Evolutionary conservation across 2,888 invertebrate species (phyloP).

Genomic region (Lasioglossum zephyrum): DNA sequence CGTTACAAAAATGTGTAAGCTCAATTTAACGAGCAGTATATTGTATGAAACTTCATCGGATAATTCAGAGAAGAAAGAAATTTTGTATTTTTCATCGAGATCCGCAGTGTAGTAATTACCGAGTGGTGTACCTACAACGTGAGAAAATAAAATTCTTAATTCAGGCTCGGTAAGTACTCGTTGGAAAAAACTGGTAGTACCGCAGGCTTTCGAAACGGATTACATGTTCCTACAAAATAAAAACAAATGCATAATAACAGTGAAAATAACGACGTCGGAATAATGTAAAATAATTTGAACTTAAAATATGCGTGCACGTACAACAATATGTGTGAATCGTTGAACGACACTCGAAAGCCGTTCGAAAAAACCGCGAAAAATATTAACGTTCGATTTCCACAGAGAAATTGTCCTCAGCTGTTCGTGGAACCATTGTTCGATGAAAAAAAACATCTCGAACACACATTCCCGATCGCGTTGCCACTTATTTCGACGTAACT

Average conservation of each 20-base stretch:
- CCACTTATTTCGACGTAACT: not conserved
- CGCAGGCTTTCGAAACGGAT: not conserved
- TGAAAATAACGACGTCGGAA: not conserved
- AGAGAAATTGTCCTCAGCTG: not conserved
- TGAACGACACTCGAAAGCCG: not conserved
- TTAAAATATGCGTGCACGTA: not conserved
- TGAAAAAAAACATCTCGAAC: not conserved
- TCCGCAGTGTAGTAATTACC: not conserved
- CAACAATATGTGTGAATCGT: not conserved
- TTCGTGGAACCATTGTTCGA: not conserved
- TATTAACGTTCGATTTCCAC: conserved; percentile 5
- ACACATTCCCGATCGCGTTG: not conserved
- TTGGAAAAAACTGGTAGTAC: not conserved
- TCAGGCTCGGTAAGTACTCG: not conserved
- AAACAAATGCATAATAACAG: not conserved
- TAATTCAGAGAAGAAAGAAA: too few relatives aligned
- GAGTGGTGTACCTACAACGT: not conserved
- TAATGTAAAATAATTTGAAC: not conserved
- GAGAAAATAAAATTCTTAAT: not conserved
- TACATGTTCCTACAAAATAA: not conserved
- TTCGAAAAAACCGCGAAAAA: conserved; percentile 37
- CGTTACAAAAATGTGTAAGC: too few relatives aligned
- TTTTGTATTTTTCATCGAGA: too few relatives aligned
- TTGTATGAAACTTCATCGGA: too few relatives aligned
- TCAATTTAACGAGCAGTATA: too few relatives aligned